Conservation (phyloP, 2,797 vertebrate genomes). For the Sebastiscus albofasciatus region DNA sequence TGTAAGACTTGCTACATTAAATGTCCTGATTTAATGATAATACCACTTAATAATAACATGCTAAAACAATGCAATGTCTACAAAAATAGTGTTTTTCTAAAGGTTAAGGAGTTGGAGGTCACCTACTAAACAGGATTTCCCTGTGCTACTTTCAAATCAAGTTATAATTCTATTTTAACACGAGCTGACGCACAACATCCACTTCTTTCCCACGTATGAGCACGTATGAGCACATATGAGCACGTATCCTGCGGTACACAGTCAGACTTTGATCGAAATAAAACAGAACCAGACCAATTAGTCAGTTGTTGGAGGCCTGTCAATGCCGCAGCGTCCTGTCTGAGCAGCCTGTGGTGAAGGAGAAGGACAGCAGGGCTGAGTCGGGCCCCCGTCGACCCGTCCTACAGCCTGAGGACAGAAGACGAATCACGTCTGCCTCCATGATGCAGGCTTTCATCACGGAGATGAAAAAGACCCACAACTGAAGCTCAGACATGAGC, state of each 20-base stretch:
- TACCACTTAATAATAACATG: background rate
- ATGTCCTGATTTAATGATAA: background rate
- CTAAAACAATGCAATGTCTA: background rate
- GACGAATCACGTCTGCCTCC: slow-evolving; percentile 53
- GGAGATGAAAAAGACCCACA: slow-evolving; percentile 19
- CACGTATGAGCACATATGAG: background rate
- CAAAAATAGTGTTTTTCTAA: background rate
- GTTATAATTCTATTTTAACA: background rate
- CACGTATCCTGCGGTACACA: background rate
- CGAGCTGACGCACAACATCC: background rate
- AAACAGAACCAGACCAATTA: slow-evolving; percentile 22
- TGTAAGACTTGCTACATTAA: background rate
- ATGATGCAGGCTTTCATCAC: slow-evolving; percentile 50
- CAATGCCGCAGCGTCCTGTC: background rate
- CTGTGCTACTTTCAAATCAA: background rate
- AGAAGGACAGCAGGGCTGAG: slow-evolving; percentile 33
- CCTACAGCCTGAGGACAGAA: slow-evolving; percentile 54
- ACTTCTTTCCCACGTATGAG: background rate
- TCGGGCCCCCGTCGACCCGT: slow-evolving; percentile 10
- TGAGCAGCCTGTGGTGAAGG: slow-evolving; percentile 24
- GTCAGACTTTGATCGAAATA: slow-evolving; percentile 13
- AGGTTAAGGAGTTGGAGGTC: background rate
- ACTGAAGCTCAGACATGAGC: background rate
- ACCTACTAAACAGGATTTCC: background rate
- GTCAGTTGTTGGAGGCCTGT: slow-evolving; percentile 3